phyloP scores from a whole-genome alignment of 2,113 vertebrate species.

The Hippocampus zosterae region DNA sequence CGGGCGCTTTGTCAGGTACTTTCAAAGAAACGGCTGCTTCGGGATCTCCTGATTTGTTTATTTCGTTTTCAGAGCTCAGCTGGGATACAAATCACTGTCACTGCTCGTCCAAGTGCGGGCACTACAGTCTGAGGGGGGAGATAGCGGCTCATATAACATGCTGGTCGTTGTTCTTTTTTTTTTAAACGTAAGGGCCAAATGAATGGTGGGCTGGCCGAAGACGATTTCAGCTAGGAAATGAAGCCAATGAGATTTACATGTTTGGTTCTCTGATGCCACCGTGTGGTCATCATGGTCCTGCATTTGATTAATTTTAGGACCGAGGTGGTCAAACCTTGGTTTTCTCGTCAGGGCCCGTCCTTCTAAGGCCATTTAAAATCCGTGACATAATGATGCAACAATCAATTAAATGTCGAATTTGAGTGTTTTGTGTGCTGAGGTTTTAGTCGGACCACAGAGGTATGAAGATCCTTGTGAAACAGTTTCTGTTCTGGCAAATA shows the following conservation, averaged over 20 bases:
- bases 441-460: neutral
- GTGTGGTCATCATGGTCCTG: conserved; percentile 44
- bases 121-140: neutral
- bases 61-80: conserved; percentile 31
- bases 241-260: conserved; percentile 3
- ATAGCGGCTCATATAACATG: conserved; percentile 22
- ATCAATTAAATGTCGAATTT: neutral
- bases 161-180: neutral
- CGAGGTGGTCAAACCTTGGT: neutral
- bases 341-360: neutral
- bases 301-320: neutral
- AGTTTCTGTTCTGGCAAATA: neutral
- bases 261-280: conserved; percentile 59
- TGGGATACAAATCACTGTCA: conserved; percentile 41
- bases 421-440: neutral
- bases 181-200: neutral
- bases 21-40: conserved; percentile 15
- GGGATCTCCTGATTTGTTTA: conserved; percentile 21
- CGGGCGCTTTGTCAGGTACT: conserved; percentile 43
- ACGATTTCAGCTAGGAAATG: neutral
- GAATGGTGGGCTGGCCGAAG: neutral
- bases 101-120: conserved; percentile 16
- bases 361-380: neutral
- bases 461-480: neutral
- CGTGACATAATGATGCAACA: neutral